Base-by-base conservation (phyloP, 2,888 invertebrate species). In the Formica aserva region DNA sequence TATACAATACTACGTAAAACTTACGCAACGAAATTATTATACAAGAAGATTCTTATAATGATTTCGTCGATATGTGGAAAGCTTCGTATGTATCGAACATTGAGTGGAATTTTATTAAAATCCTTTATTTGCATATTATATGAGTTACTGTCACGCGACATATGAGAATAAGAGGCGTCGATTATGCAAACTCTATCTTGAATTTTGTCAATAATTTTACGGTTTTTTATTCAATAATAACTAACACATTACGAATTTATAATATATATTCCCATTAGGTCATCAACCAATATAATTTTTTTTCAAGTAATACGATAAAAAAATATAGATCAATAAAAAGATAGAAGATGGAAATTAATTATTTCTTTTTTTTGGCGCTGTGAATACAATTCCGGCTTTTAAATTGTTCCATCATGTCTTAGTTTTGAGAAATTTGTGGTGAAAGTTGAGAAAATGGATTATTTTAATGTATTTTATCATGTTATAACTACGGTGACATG, bases 41-140 rank as follows among this genome's bases (percentile, higher is more conserved):
- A 55, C 72, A 82, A 67, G 77, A 76, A 81, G 81, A 76, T 63
- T 78, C 69, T 32, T 45, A 52, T n/a, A 35, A 41, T 32, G 26
- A 65, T 71, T 62, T 55, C 18, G 82, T 65, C 41, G 55, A 38
- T 66, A 78, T 48, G 41, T 38, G 38, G 85, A 75, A 72, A 83
- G 57, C 81, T 83, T 87, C 5, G 83, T 85, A 86, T 93, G 82
- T 75, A 84, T 88, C 94, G 69, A 92, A 77, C 83, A 76, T 69
- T 67, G 55, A 84, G 48, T 85, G 67, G 86, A 92, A 92, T 83
- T 92, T 91, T 86, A 87, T 92, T 91, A 87, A 87, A 91, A 92
- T 89, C 86, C 87, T 88, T 85, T 86, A 90, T 90, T 91, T 89
- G 82, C 89, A 89, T 90, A 90, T 89, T 92, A 86, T 89, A 89